A percentile compares a stretch with the other conserved stretches of the same genome.
phyloP scores from a whole-genome alignment of 2,888 invertebrate genomes.

The Drosophila limbata region DNA sequence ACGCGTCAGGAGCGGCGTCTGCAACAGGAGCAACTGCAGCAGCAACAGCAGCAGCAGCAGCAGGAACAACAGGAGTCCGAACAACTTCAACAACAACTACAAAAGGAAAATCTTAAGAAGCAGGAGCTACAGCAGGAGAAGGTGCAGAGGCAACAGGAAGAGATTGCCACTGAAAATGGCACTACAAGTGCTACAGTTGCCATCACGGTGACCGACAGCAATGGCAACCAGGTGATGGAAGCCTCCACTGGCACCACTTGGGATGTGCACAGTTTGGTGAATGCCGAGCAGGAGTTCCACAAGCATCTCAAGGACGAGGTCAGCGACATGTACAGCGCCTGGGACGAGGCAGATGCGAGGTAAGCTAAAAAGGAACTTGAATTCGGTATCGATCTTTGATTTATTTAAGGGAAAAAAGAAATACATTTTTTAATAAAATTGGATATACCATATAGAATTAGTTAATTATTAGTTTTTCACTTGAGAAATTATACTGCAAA shows the following conservation, averaged over 20 bases:
- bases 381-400: not conserved
- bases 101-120: constrained; percentile 27
- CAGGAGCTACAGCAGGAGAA: constrained; percentile 18
- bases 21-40: constrained; percentile 77
- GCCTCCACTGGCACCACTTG: constrained; percentile 63
- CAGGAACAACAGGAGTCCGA: constrained; percentile 61
- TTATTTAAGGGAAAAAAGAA: not conserved
- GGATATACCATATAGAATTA: too few species aligned
- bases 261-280: constrained; percentile 79
- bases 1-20: constrained; percentile 85
- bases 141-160: constrained; percentile 26
- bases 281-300: constrained; percentile 85
- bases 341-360: constrained; percentile 90
- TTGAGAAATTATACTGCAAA: too few species aligned
- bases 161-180: not conserved
- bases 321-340: constrained; percentile 89
- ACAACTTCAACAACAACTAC: constrained; percentile 28
- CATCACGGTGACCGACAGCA: constrained; percentile 78
- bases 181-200: constrained; percentile 48
- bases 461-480: too few species aligned
- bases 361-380: constrained; percentile 71
- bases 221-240: constrained; percentile 74
- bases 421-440: too few species aligned
- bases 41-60: constrained; percentile 76
- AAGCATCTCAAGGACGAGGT: constrained; percentile 89